Conservation (phyloP, 2,888 invertebrate genomes). For the Sminthurinus aureus region DNA sequence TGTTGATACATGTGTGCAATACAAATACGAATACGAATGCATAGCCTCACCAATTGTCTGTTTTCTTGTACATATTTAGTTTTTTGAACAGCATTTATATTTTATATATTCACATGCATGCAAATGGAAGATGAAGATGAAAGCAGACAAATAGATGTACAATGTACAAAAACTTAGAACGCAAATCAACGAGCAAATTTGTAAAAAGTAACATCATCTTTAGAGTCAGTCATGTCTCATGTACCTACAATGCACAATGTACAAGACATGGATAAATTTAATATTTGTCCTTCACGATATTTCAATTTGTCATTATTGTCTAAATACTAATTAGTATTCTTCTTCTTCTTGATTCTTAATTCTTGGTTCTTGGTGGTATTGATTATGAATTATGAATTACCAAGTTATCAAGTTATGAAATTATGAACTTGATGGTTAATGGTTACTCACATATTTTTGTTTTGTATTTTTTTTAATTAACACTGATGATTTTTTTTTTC, state of each 20-base stretch:
- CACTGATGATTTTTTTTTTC: constrained; percentile 25
- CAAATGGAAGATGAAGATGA: background rate
- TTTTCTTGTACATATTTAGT: too few species aligned
- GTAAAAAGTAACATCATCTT: too few species aligned
- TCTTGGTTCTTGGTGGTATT: constrained; percentile 6
- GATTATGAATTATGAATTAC: background rate
- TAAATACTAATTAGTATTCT: constrained; percentile 23
- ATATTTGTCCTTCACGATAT: constrained; percentile 22
- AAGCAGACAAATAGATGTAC: background rate
- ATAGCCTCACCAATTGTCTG: too few species aligned
- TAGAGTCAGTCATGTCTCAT: too few species aligned
- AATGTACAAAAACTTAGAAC: too few species aligned
- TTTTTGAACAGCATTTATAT: too few species aligned
- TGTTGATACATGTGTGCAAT: too few species aligned
- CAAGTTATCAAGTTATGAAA: too few species aligned
- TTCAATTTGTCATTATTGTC: constrained; percentile 27
- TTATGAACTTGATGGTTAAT: too few species aligned
- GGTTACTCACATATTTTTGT: background rate
- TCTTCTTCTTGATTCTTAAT: background rate
- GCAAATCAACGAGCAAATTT: too few species aligned
- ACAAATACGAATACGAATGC: too few species aligned
- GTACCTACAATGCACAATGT: too few species aligned
- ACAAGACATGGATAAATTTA: background rate
- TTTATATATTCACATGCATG: background rate
- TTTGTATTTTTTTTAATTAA: constrained; percentile 24